Evolutionary conservation across 2,113 vertebrate genomes (phyloP), one percentile per base, ranked within the genome.

Genomic region (Oncorhynchus kisutch): DNA sequence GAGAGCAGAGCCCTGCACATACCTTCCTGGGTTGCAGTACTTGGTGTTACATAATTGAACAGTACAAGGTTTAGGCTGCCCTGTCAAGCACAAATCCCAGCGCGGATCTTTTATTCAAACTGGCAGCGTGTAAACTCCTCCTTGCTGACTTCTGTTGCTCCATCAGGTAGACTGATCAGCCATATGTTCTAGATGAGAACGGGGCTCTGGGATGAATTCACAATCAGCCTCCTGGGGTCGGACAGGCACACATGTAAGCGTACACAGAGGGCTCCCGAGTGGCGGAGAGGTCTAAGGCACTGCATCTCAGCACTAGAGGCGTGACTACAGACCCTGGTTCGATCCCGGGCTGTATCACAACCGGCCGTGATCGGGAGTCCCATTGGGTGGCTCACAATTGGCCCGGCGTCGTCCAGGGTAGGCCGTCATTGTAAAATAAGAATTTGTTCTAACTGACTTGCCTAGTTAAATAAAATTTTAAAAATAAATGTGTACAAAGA

Each of bases 1-100:
- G 70, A 81, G 76, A 13, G 5, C 12, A 31, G 27, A 67, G 29
- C 66, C 24, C 11, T 27, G 64, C 39, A n/a, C 24, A 70, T 39
- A 0, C 49, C 57, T 12, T 54, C 49, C 22, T 73, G 71, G 69
- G 70, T 72, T 75, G 81, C 34, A 12, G 68, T 48, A 45, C 24
- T 71, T 68, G 34, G 77, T 72, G 12, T 88, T 91, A 77, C 81
- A 89, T 91, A 82, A 89, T 79, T 79, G 80, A 88, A 66, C 60
- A 72, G 77, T 78, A 83, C 81, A 67, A 75, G 78, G 67, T 72
- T 82, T 79, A 73, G 49, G 65, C 67, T 73, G 31, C 80, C 14
- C 14, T 67, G 14, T 31, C 25, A 82, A 70, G 70, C 25, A 14
- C 81, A 70, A 81, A 86, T 84, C 81, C 78, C 75, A 11, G 34